A percentile compares a stretch with the other conserved stretches of the same genome.
These are phyloP conservation scores for Ellobius talpinus DNA, from an alignment of 2,113 vertebrate species.

Conservation along the genomic window DNA sequence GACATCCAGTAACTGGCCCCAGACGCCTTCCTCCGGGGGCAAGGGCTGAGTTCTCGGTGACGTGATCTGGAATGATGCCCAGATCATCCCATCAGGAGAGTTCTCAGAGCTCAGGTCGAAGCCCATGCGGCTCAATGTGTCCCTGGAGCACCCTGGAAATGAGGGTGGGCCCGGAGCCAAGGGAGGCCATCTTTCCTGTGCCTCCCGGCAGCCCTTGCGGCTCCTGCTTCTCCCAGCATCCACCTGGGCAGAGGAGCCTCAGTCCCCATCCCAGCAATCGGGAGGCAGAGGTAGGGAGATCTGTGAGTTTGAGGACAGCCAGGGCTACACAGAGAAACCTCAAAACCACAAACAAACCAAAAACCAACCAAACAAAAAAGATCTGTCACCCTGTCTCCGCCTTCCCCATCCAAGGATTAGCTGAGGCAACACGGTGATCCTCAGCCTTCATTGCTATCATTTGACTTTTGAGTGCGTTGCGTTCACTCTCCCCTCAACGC, in stretches of 20 bases:
- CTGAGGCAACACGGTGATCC: fast-evolving
- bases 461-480: neutral
- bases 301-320: neutral
- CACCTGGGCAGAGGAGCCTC: neutral
- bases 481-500: no score
- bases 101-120: neutral
- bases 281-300: neutral
- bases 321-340: neutral
- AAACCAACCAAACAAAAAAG: neutral
- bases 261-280: neutral
- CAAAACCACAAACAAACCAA: neutral
- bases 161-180: neutral
- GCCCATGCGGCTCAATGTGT: no score
- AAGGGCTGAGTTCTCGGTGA: neutral
- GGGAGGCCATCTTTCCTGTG: neutral
- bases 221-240: neutral
- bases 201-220: neutral
- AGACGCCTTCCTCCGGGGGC: neutral
- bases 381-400: neutral
- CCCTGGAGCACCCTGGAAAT: neutral
- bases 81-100: neutral
- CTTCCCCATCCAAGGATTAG: no score
- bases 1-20: neutral
- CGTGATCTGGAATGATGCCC: neutral
- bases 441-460: no score